A percentile compares a stretch with the other conserved stretches of the same genome.
Evolutionary conservation across 2,888 invertebrate genomes (phyloP).

Genomic region (Sipunculus nudus): DNA sequence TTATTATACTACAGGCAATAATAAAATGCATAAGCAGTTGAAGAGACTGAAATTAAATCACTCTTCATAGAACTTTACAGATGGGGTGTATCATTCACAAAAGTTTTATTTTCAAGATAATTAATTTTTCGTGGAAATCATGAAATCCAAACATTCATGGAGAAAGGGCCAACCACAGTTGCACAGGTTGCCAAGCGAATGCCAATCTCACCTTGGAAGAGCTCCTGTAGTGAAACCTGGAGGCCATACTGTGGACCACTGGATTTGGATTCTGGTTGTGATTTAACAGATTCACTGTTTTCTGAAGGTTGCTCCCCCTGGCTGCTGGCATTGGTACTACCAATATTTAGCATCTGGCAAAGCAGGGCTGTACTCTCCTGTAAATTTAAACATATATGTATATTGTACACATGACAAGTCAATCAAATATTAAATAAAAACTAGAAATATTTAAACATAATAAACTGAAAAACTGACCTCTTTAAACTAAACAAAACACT

Average conservation of each 20-base stretch:
- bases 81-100: no score
- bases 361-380: slow-evolving; percentile 50
- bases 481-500: not conserved
- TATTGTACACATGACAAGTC: not conserved
- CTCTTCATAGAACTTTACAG: no score
- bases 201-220: slow-evolving; percentile 56
- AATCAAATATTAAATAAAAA: not conserved
- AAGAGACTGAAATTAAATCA: no score
- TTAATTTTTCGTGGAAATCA: no score
- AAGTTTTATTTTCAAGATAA: no score
- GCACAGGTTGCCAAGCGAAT: no score
- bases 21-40: no score
- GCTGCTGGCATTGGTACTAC: slow-evolving; percentile 10
- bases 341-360: slow-evolving; percentile 55
- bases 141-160: no score
- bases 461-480: not conserved
- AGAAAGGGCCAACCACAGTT: no score
- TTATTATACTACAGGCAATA: no score
- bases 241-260: slow-evolving; percentile 43
- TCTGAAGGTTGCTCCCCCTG: not conserved
- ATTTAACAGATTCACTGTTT: not conserved
- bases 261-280: not conserved
- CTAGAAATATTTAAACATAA: not conserved
- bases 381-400: not conserved
- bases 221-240: slow-evolving; percentile 57